Evolutionary conservation across 2,888 invertebrate genomes (phyloP).

Genomic region (Euzophera pinguis): DNA sequence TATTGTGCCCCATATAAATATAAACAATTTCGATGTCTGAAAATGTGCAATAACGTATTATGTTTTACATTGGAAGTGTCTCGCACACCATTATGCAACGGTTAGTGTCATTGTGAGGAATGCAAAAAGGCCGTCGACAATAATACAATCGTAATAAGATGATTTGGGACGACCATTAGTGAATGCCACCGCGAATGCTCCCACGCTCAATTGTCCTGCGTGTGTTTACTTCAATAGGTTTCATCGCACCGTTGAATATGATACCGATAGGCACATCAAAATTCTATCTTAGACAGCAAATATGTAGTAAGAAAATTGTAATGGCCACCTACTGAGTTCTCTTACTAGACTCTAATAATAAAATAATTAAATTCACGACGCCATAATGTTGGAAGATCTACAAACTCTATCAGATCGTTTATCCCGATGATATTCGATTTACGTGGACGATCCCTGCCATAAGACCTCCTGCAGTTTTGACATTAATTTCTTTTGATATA

Average conservation of each 20-base stretch:
- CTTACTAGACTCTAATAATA: neutral
- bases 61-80: slow-evolving; percentile 28
- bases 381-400: slow-evolving; percentile 18
- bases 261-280: neutral
- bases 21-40: slow-evolving; percentile 24
- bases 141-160: slow-evolving; percentile 70
- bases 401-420: slow-evolving; percentile 19
- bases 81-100: slow-evolving; percentile 45
- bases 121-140: slow-evolving; percentile 57
- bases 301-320: neutral
- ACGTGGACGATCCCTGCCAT: slow-evolving; percentile 9
- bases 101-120: slow-evolving; percentile 41
- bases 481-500: slow-evolving; percentile 43
- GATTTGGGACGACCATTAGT: slow-evolving; percentile 64
- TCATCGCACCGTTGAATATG: neutral
- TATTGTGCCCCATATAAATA: slow-evolving; percentile 14
- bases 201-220: slow-evolving; percentile 58
- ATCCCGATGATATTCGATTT: slow-evolving; percentile 16
- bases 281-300: neutral
- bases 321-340: slow-evolving; percentile 5
- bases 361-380: slow-evolving; percentile 13
- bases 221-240: slow-evolving; percentile 17
- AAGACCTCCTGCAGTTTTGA: slow-evolving; percentile 43
- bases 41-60: slow-evolving; percentile 46
- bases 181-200: slow-evolving; percentile 61